Percentiles rank a stretch among this genome's conserved stretches.
Evolutionary conservation across 2,888 invertebrate species (phyloP).

Genomic region (Scaptomyza tumidula): DNA sequence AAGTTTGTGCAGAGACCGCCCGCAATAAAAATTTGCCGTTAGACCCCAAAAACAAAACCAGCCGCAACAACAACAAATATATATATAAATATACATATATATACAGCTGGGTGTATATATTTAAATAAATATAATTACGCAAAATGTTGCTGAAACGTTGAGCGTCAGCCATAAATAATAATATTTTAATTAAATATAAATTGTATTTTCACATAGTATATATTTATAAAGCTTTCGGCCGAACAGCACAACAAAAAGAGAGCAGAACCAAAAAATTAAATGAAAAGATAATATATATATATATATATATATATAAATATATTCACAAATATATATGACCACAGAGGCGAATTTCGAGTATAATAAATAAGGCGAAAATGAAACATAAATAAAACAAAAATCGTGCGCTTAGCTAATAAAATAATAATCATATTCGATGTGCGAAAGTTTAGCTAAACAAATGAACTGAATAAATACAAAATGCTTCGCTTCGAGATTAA

Average conservation of each 20-base stretch:
- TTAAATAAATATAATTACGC: slow-evolving; percentile 75
- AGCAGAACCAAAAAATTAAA: slow-evolving; percentile 42
- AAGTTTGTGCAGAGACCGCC: slow-evolving; percentile 2
- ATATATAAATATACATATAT: slow-evolving; percentile 21
- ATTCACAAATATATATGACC: slow-evolving; percentile 7
- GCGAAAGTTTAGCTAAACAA: slow-evolving; percentile 11
- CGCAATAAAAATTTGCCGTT: slow-evolving; percentile 7
- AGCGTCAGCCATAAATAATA: slow-evolving; percentile 70
- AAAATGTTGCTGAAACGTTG: slow-evolving; percentile 25
- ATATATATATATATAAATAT: slow-evolving; percentile 9
- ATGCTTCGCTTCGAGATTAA: slow-evolving; percentile 49
- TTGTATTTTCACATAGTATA: slow-evolving; percentile 52
- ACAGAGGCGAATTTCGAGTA: slow-evolving; percentile 17
- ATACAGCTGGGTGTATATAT: slow-evolving; percentile 13
- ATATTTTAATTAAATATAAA: slow-evolving; percentile 78
- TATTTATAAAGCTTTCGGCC: no score
- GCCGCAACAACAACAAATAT: slow-evolving; percentile 34
- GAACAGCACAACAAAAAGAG: slow-evolving; percentile 29
- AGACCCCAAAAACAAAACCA: slow-evolving; percentile 6
- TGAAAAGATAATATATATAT: slow-evolving; percentile 32
- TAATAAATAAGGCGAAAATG: slow-evolving; percentile 65
- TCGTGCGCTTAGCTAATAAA: slow-evolving; percentile 59
- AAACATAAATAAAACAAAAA: slow-evolving; percentile 54
- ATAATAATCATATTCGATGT: slow-evolving; percentile 22
- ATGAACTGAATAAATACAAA: slow-evolving; percentile 52